Evolutionary conservation across 2,113 vertebrate genomes (phyloP), one percentile per base, ranked within the genome.

Genomic region (Marmota flaviventris): DNA sequence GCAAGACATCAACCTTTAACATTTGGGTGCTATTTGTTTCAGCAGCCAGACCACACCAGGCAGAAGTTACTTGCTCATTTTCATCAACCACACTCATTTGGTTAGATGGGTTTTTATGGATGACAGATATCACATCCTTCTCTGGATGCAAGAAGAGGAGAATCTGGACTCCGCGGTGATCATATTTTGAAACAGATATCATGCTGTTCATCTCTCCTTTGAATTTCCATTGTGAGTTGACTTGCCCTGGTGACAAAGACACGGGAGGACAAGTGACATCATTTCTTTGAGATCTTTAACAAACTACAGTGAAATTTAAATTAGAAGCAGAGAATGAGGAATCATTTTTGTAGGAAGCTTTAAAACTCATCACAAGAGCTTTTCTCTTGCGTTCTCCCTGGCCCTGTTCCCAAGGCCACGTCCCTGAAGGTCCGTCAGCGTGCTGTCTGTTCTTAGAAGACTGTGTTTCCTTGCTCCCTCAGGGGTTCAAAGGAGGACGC

Each of bases 281-380:
- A 58, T 83, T 89, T 93, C n/a, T 85, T 92, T 39, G 85, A 96
- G 67, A 89, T 65, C 61, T 82, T 67, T 53, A 63, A 37, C 32
- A 89, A 77, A n/a, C 2, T n/a, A 8, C 32, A n/a, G 67, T 16
- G 39, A 51, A 72, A 67, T 70, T 96, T 70, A 63, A 96, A 58
- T 88, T 45, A 76, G 86, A 95, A 93, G 56, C 89, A 85, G 82
- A 92, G 39, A 48, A 18, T 22, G 39, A 63, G 83, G 90, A 82
- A 79, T 87, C 48, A 69, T 78, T 86, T 93, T 93, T 73, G 32
- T 14, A 94, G 63, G 88, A 89, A 96, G 65, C 42, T 93, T 96
- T 76, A 53, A 76, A 61, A 22, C 32, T 75, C 48, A 51, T 96
- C 75, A 45, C 51, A 83, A 53, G 48, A 90, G 65, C 67, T 89